Base-by-base conservation (phyloP, 2,113 vertebrate species). In the Neoarius graeffei region DNA sequence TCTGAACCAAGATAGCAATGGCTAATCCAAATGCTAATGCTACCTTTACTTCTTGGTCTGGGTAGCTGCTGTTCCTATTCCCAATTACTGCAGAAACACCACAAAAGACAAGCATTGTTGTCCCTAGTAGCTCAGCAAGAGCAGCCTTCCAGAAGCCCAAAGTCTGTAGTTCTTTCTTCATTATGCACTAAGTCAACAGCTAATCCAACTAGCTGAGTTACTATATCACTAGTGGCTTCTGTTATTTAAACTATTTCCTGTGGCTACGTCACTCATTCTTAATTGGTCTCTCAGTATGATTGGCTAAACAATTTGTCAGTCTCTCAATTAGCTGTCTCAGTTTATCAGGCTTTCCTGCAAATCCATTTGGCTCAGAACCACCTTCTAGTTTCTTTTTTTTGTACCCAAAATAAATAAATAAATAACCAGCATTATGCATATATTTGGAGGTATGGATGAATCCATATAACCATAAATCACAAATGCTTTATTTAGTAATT, bases 1-100 rank as follows among this genome's bases (percentile, higher is more conserved):
- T 96, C 85, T 97, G 96, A 0, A 94, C 94, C 93, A 97, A 90
- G 0, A 96, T 96, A 50, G 95, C 96, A 0, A 97, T 93, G 48
- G 95, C 94, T 83, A 97, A 64, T 30, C 96, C 96, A 4, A 97
- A 98, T n/a, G 96, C 95, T 93, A 98, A 93, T 0, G 96, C 96
- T 80, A 97, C 96, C 89, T 98, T 98, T 86, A 98, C 95, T 0
- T 98, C 97, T 90, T 96, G 95, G 54, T 93, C 82, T 0, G 74
- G 93, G 0, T 86, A 94, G 0, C 0, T 94, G 92, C 93, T 94
- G 95, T n/a, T 86, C 83, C 83, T 92, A 92, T 90, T 84, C 19
- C 96, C 96, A 88, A 96, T 90, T 42, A 94, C 95, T 0, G 96
- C 93, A 0, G 95, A 96, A 0, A 97, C 95, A 91, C 96, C 95